Evolutionary conservation across 2,888 invertebrate species (phyloP).

Genomic region (Augiades crinisus): DNA sequence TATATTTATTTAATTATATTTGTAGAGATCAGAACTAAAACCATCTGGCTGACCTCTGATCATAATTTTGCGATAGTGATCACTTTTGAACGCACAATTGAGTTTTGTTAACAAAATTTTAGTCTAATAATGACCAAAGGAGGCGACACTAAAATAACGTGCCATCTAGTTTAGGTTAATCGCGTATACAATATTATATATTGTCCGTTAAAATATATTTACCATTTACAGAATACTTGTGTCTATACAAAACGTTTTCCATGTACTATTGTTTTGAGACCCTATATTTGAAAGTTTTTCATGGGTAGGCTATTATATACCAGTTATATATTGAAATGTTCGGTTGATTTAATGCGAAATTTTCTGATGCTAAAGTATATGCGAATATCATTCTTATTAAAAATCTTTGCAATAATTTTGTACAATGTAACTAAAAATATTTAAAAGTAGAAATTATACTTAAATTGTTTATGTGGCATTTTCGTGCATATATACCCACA

Average conservation of each 20-base stretch:
- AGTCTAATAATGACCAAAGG: slow-evolving; percentile 70
- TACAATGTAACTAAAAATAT: slow-evolving; percentile 61
- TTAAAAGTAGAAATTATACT: slow-evolving; percentile 44
- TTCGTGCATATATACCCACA: slow-evolving; percentile 53
- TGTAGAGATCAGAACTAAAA: slow-evolving; percentile 30
- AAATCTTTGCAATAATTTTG: slow-evolving; percentile 64
- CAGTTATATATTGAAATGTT: slow-evolving; percentile 38
- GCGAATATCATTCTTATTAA: slow-evolving; percentile 52
- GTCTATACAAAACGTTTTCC: slow-evolving; percentile 82
- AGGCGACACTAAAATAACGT: slow-evolving; percentile 79
- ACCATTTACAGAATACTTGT: slow-evolving; percentile 82
- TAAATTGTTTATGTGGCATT: slow-evolving; percentile 62
- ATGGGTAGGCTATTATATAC: slow-evolving; percentile 47
- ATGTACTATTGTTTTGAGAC: slow-evolving; percentile 82
- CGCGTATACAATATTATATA: slow-evolving; percentile 82
- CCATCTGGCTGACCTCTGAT: slow-evolving; percentile 37
- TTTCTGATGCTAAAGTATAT: slow-evolving; percentile 41
- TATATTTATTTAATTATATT: not conserved
- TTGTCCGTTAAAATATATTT: slow-evolving; percentile 82
- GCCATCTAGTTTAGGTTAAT: slow-evolving; percentile 83
- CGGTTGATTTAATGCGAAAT: slow-evolving; percentile 42
- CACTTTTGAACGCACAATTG: slow-evolving; percentile 75
- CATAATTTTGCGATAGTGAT: slow-evolving; percentile 50
- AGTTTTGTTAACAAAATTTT: slow-evolving; percentile 58
- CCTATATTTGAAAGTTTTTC: slow-evolving; percentile 76